These are phyloP conservation scores for Drosophila falleni DNA, from an alignment of 2,888 invertebrate genomes.

Conservation along the genomic window DNA sequence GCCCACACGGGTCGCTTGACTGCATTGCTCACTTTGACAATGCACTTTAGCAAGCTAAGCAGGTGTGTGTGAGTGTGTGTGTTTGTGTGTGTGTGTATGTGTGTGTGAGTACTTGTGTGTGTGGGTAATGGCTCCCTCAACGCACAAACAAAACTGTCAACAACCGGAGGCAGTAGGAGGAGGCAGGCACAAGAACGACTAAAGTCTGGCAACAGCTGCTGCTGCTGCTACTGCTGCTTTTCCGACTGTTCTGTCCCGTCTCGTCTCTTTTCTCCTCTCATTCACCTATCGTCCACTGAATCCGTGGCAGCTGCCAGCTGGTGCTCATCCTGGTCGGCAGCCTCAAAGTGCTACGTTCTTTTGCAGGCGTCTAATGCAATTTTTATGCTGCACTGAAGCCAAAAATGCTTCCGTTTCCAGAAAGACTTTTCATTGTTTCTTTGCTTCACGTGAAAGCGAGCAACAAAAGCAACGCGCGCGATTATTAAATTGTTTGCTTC, in stretches of 20 bases:
- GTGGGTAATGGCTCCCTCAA: conserved; percentile 69
- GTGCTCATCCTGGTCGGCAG: conserved; percentile 22
- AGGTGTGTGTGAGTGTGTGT: conserved; percentile 24
- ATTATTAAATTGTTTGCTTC: conserved; percentile 68
- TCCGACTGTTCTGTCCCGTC: neutral
- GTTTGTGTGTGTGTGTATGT: conserved; percentile 34
- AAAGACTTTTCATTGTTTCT: conserved; percentile 55
- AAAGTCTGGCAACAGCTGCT: conserved; percentile 23
- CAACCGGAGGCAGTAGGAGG: conserved; percentile 25
- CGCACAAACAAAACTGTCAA: conserved; percentile 71
- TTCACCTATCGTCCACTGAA: neutral
- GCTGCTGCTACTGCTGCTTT: neutral
- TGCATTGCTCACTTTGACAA: conserved; percentile 57
- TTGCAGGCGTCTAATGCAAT: conserved; percentile 74
- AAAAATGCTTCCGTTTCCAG: conserved; percentile 62
- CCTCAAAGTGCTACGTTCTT: conserved; percentile 54
- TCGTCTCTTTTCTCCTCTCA: neutral
- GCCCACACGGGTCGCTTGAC: conserved; percentile 20
- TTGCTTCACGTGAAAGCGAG: conserved; percentile 23
- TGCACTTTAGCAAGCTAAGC: conserved; percentile 35
- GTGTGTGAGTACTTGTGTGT: conserved; percentile 21
- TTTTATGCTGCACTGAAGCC: conserved; percentile 74
- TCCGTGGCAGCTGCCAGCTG: conserved; percentile 23
- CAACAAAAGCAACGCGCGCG: conserved; percentile 57
- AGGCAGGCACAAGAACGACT: neutral